Conservation (phyloP, 2,797 vertebrate species). For the Manis javanica region DNA sequence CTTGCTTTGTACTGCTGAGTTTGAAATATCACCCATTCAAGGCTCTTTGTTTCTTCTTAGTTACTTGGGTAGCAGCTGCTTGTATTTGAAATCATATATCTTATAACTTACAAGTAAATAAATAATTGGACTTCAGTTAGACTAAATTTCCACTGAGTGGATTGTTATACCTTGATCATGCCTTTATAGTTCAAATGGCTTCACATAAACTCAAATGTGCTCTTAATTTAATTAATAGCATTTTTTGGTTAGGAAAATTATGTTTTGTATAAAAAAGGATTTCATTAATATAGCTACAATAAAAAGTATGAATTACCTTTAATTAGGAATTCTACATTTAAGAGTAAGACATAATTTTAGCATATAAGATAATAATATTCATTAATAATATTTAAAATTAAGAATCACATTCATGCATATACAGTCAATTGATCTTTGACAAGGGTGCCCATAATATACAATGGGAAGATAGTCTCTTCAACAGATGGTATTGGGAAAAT, state of each 20-base stretch:
- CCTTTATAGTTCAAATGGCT: neutral
- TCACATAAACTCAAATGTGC: neutral
- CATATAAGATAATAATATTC: neutral
- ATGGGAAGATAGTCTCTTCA: neutral
- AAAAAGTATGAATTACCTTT: neutral
- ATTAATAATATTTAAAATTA: neutral
- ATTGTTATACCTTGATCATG: neutral
- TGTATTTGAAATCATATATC: slow-evolving; percentile 6
- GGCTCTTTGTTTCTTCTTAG: neutral
- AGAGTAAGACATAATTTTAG: neutral
- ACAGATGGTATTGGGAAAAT: neutral
- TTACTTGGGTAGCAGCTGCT: slow-evolving; percentile 44
- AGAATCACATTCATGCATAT: neutral
- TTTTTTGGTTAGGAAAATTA: neutral
- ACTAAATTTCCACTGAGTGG: neutral
- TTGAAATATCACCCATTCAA: neutral
- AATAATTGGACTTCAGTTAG: slow-evolving; percentile 63
- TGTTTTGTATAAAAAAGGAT: neutral
- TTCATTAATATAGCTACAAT: neutral
- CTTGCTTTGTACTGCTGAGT: neutral
- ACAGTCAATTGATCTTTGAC: neutral
- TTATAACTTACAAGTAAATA: slow-evolving; percentile 51
- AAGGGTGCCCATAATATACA: neutral
- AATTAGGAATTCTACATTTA: neutral
- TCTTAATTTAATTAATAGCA: slow-evolving; percentile 46